These are phyloP conservation scores for Anguilla megastoma DNA, from an alignment of 2,797 vertebrate species.

Conservation along the genomic window DNA sequence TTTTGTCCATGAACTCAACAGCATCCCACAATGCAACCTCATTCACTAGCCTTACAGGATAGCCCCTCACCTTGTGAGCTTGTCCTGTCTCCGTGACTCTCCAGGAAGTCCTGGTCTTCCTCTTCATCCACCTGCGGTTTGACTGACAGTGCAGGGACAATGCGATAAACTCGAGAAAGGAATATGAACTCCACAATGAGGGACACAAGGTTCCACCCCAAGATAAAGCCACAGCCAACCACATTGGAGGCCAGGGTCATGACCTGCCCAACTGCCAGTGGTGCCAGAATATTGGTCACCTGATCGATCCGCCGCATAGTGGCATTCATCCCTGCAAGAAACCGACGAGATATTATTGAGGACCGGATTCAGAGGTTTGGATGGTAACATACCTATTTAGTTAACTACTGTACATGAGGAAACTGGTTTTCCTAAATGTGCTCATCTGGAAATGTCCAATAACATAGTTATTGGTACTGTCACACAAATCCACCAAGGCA, in stretches of 20 bases:
- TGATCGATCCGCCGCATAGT: conserved; percentile 76
- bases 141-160: conserved; percentile 73
- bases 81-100: conserved; percentile 61
- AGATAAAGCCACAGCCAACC: conserved; percentile 79
- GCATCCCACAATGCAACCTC: not conserved
- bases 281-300: conserved; percentile 77
- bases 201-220: conserved; percentile 80
- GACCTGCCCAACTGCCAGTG: conserved; percentile 76
- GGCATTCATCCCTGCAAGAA: conserved; percentile 74
- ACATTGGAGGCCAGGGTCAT: conserved; percentile 79
- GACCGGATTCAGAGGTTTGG: conserved; percentile 43
- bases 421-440: not conserved
- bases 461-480: not conserved
- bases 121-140: conserved; percentile 63
- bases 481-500: not conserved
- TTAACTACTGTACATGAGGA: not conserved
- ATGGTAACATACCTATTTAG: not conserved
- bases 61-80: conserved; percentile 59
- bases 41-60: not conserved
- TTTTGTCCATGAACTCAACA: not conserved
- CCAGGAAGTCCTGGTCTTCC: conserved; percentile 58
- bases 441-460: not conserved
- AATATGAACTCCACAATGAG: conserved; percentile 82
- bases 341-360: conserved; percentile 29
- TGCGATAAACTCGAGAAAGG: conserved; percentile 76